Evolutionary conservation across 2,888 invertebrate species (phyloP), one percentile per base, ranked within the genome.

Genomic region (Nephrocerus scutellatus): DNA sequence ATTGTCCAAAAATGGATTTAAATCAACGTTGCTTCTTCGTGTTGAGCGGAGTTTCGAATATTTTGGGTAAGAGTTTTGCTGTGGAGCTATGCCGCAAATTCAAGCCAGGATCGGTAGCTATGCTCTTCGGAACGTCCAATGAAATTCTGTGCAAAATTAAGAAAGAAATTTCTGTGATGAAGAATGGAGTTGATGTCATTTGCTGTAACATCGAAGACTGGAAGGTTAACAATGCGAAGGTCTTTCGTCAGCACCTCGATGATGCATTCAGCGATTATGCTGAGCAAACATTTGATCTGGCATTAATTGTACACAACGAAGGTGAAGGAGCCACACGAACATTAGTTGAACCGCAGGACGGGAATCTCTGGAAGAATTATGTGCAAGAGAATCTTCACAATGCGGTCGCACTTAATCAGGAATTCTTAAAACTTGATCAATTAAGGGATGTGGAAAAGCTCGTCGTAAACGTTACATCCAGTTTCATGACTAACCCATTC

Each of bases 11-110:
- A 55, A 57, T 80, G 60, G 73, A 80, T 60, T 71, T 80, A 44
- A 71, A 73, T 3, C 77, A 76, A 51, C 66, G 74, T 31, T 73
- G 74, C 8, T 75, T 76, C 54, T 74, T 77, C 54, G 61, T 92
- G 30, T 69, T 93, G 22, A 86, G 91, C 10, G 95, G 95, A 10
- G 85, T 89, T 2, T 89, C 88, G 36, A 64, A 83, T 64, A 89
- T 91, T 19, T 84, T 92, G 36, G 92, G 93, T 7, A 74, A 77
- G 55, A 76, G 82, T 36, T 75, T 92, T 35, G 82, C 88, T 3
- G 66, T 81, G 38, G 79, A 83, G 59, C 72, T 88, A 46, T 75
- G 84, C 0, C 73, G 75, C 47, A 70, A 75, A 39, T 71, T 91
- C 33, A 76, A 76, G 15, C 65, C 75, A 6, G 78, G 75, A 23